phyloP scores from a whole-genome alignment of 2,113 vertebrate species.

The Callionymus lyra region DNA sequence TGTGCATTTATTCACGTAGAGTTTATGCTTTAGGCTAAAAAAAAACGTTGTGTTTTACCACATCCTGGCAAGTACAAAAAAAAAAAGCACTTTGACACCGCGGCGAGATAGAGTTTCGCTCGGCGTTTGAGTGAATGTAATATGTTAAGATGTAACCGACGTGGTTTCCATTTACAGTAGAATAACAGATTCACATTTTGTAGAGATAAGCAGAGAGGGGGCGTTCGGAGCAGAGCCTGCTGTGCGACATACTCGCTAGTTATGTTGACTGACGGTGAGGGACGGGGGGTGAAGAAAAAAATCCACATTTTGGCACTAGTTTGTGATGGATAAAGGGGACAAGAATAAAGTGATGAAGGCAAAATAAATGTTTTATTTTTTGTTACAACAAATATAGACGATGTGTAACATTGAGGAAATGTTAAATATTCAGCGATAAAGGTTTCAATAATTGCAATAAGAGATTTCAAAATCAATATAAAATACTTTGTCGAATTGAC shows the following conservation, averaged over 20 bases:
- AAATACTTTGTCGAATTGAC: too few relatives aligned
- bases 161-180: constrained; percentile 66
- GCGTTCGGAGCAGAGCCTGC: constrained; percentile 57
- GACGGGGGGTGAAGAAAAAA: constrained; percentile 37
- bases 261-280: constrained; percentile 57
- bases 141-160: constrained; percentile 68
- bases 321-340: constrained; percentile 38
- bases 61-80: constrained; percentile 59
- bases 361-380: too few relatives aligned
- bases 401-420: too few relatives aligned
- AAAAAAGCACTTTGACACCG: constrained; percentile 64
- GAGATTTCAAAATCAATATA: too few relatives aligned
- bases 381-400: too few relatives aligned
- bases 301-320: constrained; percentile 34
- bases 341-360: constrained; percentile 49
- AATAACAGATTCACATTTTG: constrained; percentile 65
- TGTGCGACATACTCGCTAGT: constrained; percentile 62
- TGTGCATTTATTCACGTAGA: constrained; percentile 55
- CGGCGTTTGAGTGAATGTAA: constrained; percentile 67
- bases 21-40: constrained; percentile 70
- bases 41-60: constrained; percentile 55
- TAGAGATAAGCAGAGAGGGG: constrained; percentile 62
- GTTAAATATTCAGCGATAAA: too few relatives aligned
- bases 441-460: too few relatives aligned
- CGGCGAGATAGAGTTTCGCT: constrained; percentile 66